These are phyloP conservation scores for Cavia porcellus DNA, from an alignment of 2,113 vertebrate genomes.

Conservation along the genomic window DNA sequence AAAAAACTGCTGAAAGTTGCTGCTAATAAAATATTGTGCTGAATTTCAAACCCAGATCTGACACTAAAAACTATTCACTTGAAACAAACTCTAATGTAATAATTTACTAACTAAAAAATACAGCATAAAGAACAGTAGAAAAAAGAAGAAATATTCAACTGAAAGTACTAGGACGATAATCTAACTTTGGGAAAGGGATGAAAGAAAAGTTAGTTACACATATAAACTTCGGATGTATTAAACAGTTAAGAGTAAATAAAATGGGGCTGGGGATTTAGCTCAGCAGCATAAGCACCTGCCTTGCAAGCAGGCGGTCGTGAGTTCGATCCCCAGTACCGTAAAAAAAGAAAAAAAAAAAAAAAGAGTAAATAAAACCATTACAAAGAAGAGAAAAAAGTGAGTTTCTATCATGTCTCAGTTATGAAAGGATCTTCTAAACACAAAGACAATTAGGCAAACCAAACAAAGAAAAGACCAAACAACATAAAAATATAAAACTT, in stretches of 20 bases:
- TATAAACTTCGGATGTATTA: not conserved
- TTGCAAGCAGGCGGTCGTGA: no score
- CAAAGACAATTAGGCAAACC: slow-evolving; percentile 21
- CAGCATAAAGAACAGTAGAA: not conserved
- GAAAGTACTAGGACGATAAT: not conserved
- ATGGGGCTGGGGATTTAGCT: no score
- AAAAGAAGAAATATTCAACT: not conserved
- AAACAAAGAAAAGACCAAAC: not conserved
- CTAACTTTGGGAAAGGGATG: not conserved
- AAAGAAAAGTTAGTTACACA: not conserved
- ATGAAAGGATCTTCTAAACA: not conserved
- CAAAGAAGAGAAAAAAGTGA: not conserved
- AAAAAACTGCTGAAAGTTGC: not conserved
- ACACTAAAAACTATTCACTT: not conserved
- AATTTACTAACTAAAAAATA: not conserved
- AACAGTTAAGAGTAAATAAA: not conserved
- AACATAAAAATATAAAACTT: slow-evolving; percentile 16
- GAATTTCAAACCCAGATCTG: not conserved
- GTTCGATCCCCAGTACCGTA: no score
- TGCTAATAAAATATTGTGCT: not conserved
- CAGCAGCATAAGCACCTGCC: no score
- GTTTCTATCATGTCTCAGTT: not conserved
- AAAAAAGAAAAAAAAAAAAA: no score
- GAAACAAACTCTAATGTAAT: not conserved
- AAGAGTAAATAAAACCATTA: not conserved